Conservation (phyloP, 2,888 invertebrate genomes). For the Drosophila conformis region DNA sequence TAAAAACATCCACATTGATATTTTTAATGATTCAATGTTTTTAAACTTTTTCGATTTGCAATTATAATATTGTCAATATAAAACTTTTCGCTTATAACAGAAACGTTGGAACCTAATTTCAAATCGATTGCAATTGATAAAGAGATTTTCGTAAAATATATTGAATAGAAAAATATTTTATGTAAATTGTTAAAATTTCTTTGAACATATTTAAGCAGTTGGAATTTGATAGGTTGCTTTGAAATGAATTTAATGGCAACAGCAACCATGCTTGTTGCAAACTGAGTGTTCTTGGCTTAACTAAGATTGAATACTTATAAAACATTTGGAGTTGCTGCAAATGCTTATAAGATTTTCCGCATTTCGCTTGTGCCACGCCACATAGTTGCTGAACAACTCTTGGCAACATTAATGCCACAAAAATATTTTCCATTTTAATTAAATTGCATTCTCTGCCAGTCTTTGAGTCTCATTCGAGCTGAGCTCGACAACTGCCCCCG, state of each 20-base stretch:
- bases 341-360: slow-evolving; percentile 14
- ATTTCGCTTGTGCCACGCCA: slow-evolving; percentile 5
- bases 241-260: background rate
- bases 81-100: slow-evolving; percentile 1
- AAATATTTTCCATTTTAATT: slow-evolving; percentile 72
- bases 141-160: background rate
- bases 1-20: slow-evolving; percentile 36
- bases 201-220: background rate
- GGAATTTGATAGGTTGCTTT: background rate
- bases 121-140: background rate
- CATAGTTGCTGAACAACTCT: slow-evolving; percentile 9
- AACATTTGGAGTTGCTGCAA: slow-evolving; percentile 16
- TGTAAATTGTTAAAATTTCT: background rate
- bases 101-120: background rate
- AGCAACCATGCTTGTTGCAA: background rate
- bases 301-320: background rate
- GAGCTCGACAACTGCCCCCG: slow-evolving; percentile 4
- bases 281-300: background rate
- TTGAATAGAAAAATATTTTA: background rate
- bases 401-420: slow-evolving; percentile 54
- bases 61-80: slow-evolving; percentile 9
- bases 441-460: slow-evolving; percentile 68
- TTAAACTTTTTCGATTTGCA: slow-evolving; percentile 30
- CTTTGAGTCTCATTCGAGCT: slow-evolving; percentile 16
- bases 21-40: slow-evolving; percentile 24